Base-by-base conservation (phyloP, 2,888 invertebrate species). In the Cheilosia vernalis region DNA sequence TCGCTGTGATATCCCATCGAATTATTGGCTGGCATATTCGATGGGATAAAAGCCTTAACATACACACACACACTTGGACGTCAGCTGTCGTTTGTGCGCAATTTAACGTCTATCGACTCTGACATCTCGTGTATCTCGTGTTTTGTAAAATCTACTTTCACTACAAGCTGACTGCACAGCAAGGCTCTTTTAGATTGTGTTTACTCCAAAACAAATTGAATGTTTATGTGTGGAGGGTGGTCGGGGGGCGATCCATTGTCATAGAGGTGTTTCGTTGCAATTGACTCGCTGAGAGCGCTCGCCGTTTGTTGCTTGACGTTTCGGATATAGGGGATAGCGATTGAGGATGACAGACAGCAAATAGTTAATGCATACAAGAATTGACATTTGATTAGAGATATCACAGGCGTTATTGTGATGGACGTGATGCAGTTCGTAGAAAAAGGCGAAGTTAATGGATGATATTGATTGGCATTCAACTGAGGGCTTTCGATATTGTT, bases 321-420 rank as follows among this genome's bases (percentile, higher is more conserved):
- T 30, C 37, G 13, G 30, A 30, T 6, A 47, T 27, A 15, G 37
- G 61, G 47, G 6, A 19, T 27, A 15, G 37, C 51, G 37, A 40
- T 37, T n/a, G 64, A 21, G 37, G 51, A 49, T 37, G 66, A 64
- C 66, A 70, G 82, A 83, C 72, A 69, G 51, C 33, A 40, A 76
- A 55, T 77, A 64, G 64, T 53, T 66, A 56, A 79, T 67, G 73
- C 47, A 69, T 47, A 64, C 63, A 70, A 66, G 56, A 84, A 74
- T 69, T 53, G 79, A 70, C 67, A 74, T 69, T 63, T 69, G 67
- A 73, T 74, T 63, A 51, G 66, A 77, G 40, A 15, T 51, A 60
- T 17, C 17, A 33, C 42, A 27, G 33, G 24, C 37, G 55, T 30
- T 2, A n/a, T 5, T 7, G 19, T 21, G 53, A 60, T 77, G n/a